Conservation (phyloP, 2,888 invertebrate genomes). For the Griposia aprilina region DNA sequence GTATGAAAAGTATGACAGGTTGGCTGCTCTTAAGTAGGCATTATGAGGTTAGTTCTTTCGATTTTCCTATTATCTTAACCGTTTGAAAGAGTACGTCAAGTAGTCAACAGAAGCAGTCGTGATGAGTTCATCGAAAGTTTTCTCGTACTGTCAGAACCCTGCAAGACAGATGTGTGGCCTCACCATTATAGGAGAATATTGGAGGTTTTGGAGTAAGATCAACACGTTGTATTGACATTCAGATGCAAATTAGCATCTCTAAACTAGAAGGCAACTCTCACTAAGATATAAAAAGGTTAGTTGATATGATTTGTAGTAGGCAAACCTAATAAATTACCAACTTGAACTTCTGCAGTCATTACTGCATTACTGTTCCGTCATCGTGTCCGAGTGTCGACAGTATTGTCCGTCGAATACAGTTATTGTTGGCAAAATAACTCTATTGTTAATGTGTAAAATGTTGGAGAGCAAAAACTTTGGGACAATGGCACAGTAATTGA, state of each 20-base stretch:
- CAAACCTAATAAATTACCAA: constrained; percentile 2
- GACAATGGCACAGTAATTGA: constrained; percentile 86
- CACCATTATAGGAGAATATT: neutral
- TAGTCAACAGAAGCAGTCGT: neutral
- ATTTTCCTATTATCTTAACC: neutral
- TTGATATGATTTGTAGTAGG: neutral
- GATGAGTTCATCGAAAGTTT: neutral
- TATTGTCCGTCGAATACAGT: constrained; percentile 79
- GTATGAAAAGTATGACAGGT: too few relatives aligned
- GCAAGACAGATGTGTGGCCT: neutral
- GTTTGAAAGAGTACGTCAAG: neutral
- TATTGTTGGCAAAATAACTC: constrained; percentile 89
- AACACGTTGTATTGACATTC: neutral
- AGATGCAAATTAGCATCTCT: neutral
- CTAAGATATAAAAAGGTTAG: neutral
- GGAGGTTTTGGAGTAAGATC: neutral
- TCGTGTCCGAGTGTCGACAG: constrained; percentile 71
- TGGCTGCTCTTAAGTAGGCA: too few relatives aligned
- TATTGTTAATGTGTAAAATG: constrained; percentile 81
- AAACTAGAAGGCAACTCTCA: neutral
- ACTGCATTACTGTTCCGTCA: constrained; percentile 53
- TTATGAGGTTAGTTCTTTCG: too few relatives aligned
- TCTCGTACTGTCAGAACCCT: neutral
- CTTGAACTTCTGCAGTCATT: constrained; percentile 47
- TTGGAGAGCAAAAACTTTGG: constrained; percentile 81